Evolutionary conservation across 2,113 vertebrate species (phyloP).

Genomic region (Odontesthes bonariensis): DNA sequence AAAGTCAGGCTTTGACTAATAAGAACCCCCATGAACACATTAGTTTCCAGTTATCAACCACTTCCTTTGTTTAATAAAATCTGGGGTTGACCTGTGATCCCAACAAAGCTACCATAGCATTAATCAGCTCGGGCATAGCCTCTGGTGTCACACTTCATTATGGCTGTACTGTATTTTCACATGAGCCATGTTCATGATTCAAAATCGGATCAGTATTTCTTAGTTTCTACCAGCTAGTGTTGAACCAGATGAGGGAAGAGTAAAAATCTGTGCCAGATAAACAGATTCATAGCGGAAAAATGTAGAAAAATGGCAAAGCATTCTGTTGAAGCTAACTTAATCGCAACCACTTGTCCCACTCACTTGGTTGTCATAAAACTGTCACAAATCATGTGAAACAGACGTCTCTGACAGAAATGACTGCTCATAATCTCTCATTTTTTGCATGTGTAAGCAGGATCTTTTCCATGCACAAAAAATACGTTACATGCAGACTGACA

Average conservation of each 20-base stretch:
- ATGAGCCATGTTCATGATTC: slow-evolving; percentile 1
- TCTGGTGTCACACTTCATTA: slow-evolving; percentile 9
- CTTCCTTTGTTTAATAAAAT: background rate
- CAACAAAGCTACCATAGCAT: background rate
- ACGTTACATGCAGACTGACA: too few species aligned
- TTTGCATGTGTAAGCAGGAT: too few species aligned
- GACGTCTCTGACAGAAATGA: background rate
- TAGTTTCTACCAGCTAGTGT: slow-evolving; percentile 1
- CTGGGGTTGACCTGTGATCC: background rate
- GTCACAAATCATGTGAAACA: slow-evolving; percentile 19
- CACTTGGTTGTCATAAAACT: slow-evolving; percentile 10
- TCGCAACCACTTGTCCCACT: background rate
- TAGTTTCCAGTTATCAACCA: background rate
- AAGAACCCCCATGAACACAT: background rate
- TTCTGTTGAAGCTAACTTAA: background rate
- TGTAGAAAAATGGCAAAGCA: slow-evolving; percentile 37
- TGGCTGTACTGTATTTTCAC: background rate
- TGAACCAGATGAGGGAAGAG: slow-evolving; percentile 24
- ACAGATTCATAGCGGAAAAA: slow-evolving; percentile 54
- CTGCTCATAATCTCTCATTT: too few species aligned
- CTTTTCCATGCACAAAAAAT: too few species aligned
- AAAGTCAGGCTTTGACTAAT: background rate
- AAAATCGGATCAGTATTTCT: slow-evolving; percentile 2
- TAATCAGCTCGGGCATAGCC: background rate
- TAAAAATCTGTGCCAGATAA: slow-evolving; percentile 36